Percentiles rank a stretch among this genome's conserved stretches.
Evolutionary conservation across 2,113 vertebrate genomes (phyloP).

Genomic region (Microcebus murinus): DNA sequence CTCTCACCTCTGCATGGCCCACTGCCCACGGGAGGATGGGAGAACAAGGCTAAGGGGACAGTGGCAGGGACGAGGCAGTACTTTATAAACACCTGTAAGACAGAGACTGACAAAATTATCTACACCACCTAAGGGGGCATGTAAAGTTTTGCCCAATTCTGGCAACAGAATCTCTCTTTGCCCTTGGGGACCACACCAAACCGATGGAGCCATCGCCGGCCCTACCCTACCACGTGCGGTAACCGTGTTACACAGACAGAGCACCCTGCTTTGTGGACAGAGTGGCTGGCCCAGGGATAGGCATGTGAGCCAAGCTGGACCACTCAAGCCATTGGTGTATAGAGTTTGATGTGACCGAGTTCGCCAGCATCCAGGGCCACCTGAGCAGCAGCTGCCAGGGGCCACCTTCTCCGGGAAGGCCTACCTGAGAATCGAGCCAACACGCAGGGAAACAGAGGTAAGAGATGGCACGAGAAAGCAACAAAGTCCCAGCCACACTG

Average conservation of each 20-base stretch:
- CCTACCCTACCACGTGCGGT: no score
- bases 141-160: background rate
- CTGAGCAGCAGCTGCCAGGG: background rate
- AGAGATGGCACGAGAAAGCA: background rate
- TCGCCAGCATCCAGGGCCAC: background rate
- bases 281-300: background rate
- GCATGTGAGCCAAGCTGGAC: background rate
- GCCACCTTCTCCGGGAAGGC: background rate
- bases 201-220: background rate
- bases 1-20: no score
- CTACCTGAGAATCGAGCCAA: background rate
- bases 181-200: background rate
- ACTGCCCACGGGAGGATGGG: rapidly evolving
- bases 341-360: background rate
- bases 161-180: background rate
- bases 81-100: background rate
- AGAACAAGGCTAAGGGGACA: background rate
- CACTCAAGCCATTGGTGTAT: rapidly evolving
- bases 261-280: background rate
- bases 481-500: rapidly evolving
- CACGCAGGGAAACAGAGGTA: background rate
- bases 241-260: no score
- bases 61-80: background rate
- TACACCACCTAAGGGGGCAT: background rate
- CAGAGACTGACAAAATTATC: background rate